Conservation (phyloP, 2,888 invertebrate genomes). For the Arctia plantaginis region DNA sequence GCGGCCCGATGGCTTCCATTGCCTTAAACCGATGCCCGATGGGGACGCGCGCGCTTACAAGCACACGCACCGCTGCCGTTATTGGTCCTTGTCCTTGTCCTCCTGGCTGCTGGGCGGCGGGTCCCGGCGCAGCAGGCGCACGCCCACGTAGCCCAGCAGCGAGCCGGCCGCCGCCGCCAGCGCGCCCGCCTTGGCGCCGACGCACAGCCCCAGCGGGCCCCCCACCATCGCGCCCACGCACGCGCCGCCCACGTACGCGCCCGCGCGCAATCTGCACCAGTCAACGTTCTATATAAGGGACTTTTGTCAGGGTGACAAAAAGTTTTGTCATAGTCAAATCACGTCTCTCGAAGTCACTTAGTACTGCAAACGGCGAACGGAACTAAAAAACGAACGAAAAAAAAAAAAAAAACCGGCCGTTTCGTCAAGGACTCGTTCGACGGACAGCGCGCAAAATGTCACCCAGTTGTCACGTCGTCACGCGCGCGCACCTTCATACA, state of each 20-base stretch:
- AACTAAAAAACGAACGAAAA: too few species aligned
- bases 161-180: constrained; percentile 69
- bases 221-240: constrained; percentile 66
- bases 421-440: too few species aligned
- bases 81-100: constrained; percentile 34
- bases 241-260: constrained; percentile 66
- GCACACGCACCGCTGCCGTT: constrained; percentile 32
- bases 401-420: too few species aligned
- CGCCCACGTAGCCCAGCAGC: constrained; percentile 61
- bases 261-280: constrained; percentile 57
- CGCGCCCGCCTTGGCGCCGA: constrained; percentile 72
- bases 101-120: background rate
- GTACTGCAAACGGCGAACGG: too few species aligned
- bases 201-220: constrained; percentile 69
- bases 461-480: too few species aligned
- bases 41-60: constrained; percentile 10
- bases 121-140: constrained; percentile 39
- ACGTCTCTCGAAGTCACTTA: too few species aligned
- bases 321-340: too few species aligned
- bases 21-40: background rate
- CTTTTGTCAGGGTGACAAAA: too few species aligned
- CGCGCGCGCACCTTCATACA: too few species aligned
- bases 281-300: background rate
- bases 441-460: too few species aligned
- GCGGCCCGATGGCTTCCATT: background rate